These are phyloP conservation scores for Eurypyga helias DNA, from an alignment of 2,113 vertebrate genomes.

Conservation along the genomic window DNA sequence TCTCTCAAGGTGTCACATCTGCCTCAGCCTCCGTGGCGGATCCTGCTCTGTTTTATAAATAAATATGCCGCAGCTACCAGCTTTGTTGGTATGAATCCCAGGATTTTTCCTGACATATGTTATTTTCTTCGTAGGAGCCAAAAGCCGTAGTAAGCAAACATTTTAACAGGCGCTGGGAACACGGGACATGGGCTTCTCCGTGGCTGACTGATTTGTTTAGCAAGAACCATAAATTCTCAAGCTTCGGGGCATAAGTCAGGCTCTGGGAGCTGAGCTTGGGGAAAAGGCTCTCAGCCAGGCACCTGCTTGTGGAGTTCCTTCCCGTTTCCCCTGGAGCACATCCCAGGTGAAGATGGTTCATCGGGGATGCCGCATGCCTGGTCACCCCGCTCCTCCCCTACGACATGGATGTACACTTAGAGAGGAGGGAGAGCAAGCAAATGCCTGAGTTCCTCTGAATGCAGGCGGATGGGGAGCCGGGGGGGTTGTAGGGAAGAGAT, in stretches of 20 bases:
- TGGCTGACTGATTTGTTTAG: background rate
- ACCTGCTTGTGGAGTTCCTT: background rate
- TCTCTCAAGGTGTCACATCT: background rate
- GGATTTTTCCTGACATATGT: constrained; percentile 6
- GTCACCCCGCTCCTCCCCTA: accelerated
- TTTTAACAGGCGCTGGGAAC: background rate
- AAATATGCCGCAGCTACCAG: background rate
- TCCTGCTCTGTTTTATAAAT: background rate
- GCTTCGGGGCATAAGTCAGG: background rate
- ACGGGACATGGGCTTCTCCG: accelerated
- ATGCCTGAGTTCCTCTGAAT: background rate
- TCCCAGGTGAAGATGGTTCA: background rate
- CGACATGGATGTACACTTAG: accelerated
- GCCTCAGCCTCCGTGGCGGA: background rate
- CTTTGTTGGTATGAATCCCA: background rate
- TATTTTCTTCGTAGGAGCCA: background rate
- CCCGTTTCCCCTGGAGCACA: background rate
- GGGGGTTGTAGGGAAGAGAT: background rate
- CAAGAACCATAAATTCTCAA: background rate
- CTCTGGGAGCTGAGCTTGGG: background rate
- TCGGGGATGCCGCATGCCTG: accelerated
- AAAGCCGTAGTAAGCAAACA: background rate
- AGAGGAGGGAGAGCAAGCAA: background rate
- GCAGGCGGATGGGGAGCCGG: accelerated
- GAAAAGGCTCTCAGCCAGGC: background rate